A percentile compares a stretch with the other conserved stretches of the same genome.
These are phyloP conservation scores for Phenganax stokvisi DNA, from an alignment of 92 coral and sea anemone genomes.

Conservation along the genomic window DNA sequence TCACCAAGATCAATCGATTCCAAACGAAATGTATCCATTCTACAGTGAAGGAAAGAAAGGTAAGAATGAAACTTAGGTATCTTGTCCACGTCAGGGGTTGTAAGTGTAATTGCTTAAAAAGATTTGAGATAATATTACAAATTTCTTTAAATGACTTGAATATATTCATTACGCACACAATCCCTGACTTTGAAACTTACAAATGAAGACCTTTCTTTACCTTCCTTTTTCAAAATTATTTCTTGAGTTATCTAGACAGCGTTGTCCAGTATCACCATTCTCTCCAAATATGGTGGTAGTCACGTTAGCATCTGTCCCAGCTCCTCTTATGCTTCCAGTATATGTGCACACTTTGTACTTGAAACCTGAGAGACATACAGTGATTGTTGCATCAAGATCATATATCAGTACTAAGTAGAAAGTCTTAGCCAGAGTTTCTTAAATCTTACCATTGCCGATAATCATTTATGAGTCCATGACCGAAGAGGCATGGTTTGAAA, in stretches of 20 bases:
- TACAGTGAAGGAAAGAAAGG: neutral
- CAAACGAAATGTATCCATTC: constrained; percentile 37
- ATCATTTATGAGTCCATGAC: too few species aligned
- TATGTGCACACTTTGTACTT: constrained; percentile 79
- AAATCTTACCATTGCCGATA: too few species aligned
- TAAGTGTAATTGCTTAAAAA: too few species aligned
- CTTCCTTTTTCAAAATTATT: constrained; percentile 96
- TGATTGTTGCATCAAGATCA: neutral
- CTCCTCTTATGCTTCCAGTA: constrained; percentile 90
- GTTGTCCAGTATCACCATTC: constrained; percentile 90
- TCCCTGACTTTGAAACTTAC: too few species aligned
- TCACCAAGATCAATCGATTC: constrained; percentile 60
- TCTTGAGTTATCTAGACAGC: constrained; percentile 81
- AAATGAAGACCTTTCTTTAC: constrained; percentile 43
- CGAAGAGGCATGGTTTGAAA: too few species aligned
- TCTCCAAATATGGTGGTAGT: constrained; percentile 88
- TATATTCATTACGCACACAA: too few species aligned
- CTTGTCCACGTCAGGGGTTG: too few species aligned
- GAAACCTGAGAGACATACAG: constrained; percentile 48
- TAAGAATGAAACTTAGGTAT: too few species aligned
- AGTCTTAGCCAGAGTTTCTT: too few species aligned
- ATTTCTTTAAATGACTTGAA: too few species aligned
- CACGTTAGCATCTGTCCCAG: constrained; percentile 98
- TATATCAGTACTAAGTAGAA: too few species aligned
- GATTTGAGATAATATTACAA: too few species aligned